Base-by-base conservation (phyloP, 2,888 invertebrate species). In the Leptopilina syphax region DNA sequence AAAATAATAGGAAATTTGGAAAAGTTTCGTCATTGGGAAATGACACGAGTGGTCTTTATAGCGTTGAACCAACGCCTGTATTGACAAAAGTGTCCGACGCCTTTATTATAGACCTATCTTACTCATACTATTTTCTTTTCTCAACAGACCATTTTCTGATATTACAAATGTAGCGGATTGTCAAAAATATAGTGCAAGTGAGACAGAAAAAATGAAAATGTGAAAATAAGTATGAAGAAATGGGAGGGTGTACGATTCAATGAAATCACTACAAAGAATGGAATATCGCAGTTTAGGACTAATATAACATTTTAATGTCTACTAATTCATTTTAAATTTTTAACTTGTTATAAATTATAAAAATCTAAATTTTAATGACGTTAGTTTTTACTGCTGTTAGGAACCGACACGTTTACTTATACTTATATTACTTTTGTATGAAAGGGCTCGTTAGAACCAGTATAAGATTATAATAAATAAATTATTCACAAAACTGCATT, bases 41-140 rank as follows among this genome's bases (percentile, higher is more conserved):
- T 93, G 93, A 93, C 93, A 93, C 93, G 93, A 93, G 93, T 93
- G 93, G 92, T 93, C 93, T 93, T 93, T 93, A 93, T 93, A 92
- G 93, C 92, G 88, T 87, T 85, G 85, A 86, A 82, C 82, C 86
- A 86, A 87, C 88, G 87, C 85, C 86, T 87, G 92, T 93, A 93
- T 93, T 93, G 93, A 93, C 93, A 93, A 93, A 93, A 93, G 93
- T 92, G 92, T 92, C 92, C 92, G 89, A 89, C 89, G 90, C 82
- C 85, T 76, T 65, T 70, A 79, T 76, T 79, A 65, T 79, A 50
- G 50, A 24, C 77, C 27, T 83, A 83, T 83, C 82, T 76, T 70
- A 80, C 66, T 81, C 86, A 82, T 82, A 78, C 85, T 85, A 87
- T 83, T 84, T 82, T 63, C 79, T 77, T 78, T 66, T 78, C 80